Conservation (phyloP, 64 coral and sea anemone genomes). For the Trachythela sp. region DNA sequence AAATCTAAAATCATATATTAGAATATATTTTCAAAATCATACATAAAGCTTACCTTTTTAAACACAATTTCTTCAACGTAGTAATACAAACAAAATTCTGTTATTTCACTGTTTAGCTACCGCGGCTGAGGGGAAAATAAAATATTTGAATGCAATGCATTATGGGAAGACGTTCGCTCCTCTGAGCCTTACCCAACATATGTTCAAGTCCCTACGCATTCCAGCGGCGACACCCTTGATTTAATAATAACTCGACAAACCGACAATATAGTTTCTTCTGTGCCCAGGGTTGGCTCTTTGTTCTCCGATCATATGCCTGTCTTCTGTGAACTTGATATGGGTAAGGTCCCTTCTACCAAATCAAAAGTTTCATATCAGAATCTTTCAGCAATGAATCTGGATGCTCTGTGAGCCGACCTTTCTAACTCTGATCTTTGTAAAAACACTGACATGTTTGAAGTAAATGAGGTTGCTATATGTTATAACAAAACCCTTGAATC, state of each 20-base stretch:
- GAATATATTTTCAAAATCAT: too few relatives aligned
- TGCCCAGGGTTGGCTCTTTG: background rate
- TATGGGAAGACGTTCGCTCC: background rate
- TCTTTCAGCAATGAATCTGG: background rate
- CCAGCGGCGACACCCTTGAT: slow-evolving; percentile 10
- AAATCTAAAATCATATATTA: too few relatives aligned
- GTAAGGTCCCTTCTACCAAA: background rate
- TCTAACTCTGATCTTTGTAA: background rate
- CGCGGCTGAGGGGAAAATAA: too few relatives aligned
- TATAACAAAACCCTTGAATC: slow-evolving; percentile 17
- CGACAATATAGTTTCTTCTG: slow-evolving; percentile 8
- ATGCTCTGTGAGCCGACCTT: background rate
- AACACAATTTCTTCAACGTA: too few relatives aligned
- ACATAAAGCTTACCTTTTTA: too few relatives aligned
- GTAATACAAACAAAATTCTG: too few relatives aligned
- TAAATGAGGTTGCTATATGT: background rate
- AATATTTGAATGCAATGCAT: background rate
- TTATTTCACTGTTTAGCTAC: too few relatives aligned
- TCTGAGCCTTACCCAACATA: background rate
- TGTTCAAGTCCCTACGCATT: background rate
- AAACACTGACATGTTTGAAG: background rate
- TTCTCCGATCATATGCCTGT: slow-evolving; percentile 28
- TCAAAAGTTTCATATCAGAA: background rate
- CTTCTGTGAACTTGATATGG: background rate
- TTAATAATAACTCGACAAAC: background rate